These are phyloP conservation scores for Corbicula japonica DNA, from an alignment of 2,888 invertebrate genomes.

Conservation along the genomic window DNA sequence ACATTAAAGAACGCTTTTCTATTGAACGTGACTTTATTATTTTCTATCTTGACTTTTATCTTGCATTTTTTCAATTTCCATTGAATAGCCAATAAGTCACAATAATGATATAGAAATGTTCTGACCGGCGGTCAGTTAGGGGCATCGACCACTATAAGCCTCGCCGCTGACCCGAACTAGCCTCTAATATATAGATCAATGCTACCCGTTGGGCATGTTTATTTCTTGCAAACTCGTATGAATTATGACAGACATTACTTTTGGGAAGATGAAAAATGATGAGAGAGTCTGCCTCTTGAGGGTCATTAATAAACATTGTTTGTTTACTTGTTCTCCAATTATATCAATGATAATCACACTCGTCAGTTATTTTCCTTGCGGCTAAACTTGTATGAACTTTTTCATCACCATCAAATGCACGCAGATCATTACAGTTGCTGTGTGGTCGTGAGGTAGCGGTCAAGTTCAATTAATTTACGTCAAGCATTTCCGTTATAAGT, in stretches of 20 bases:
- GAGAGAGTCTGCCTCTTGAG: conserved; percentile 26
- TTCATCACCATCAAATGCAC: background rate
- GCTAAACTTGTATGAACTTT: conserved; percentile 36
- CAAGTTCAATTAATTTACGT: too few species aligned
- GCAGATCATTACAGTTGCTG: too few species aligned
- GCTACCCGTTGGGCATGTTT: conserved; percentile 32
- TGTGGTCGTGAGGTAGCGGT: too few species aligned
- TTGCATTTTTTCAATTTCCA: conserved; percentile 2
- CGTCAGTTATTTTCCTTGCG: conserved; percentile 29
- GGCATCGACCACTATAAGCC: conserved; percentile 47
- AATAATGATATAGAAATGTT: too few species aligned
- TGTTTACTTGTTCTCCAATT: conserved; percentile 51
- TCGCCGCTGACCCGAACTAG: conserved; percentile 40
- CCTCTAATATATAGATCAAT: conserved; percentile 38
- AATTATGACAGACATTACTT: conserved; percentile 39
- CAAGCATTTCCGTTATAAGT: too few species aligned
- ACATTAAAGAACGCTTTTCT: conserved; percentile 1
- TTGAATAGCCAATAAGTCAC: too few species aligned
- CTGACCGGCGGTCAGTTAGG: conserved; percentile 51
- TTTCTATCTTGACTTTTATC: conserved; percentile 10
- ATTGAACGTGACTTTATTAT: conserved; percentile 10
- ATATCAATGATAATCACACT: conserved; percentile 30
- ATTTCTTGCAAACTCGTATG: conserved; percentile 21
- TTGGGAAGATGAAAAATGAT: conserved; percentile 42
- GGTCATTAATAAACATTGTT: conserved; percentile 46